phyloP scores from a whole-genome alignment of 2,888 invertebrate species.

The Andrena dorsata region DNA sequence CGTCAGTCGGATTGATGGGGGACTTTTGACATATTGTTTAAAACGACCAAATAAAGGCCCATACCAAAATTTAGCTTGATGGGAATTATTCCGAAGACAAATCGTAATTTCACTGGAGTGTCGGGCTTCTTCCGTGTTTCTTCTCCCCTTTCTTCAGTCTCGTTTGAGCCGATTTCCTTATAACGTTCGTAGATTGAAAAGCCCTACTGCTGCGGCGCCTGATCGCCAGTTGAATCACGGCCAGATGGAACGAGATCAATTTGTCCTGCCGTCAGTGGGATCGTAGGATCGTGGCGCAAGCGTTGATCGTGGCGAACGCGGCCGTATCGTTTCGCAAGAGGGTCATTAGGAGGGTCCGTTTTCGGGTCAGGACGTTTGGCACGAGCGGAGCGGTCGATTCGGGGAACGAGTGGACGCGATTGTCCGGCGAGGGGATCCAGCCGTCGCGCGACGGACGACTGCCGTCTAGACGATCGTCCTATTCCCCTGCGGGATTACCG shows the following conservation, averaged over 20 bases:
- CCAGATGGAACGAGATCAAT: constrained; percentile 17
- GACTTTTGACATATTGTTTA: too few relatives aligned
- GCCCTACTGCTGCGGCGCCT: too few relatives aligned
- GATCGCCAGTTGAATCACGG: not conserved
- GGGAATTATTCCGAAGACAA: too few relatives aligned
- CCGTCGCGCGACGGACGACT: constrained; percentile 55
- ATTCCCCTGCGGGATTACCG: constrained; percentile 7
- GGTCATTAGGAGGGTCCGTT: constrained; percentile 52
- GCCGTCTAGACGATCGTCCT: constrained; percentile 32
- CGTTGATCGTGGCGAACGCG: constrained; percentile 40
- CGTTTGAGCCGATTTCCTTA: not conserved
- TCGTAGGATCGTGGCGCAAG: constrained; percentile 10
- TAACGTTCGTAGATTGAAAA: too few relatives aligned
- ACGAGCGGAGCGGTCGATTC: constrained; percentile 66
- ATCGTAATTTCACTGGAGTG: too few relatives aligned
- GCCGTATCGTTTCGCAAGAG: constrained; percentile 51
- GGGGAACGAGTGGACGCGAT: constrained; percentile 64
- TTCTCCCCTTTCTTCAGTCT: constrained; percentile 5
- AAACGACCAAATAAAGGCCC: too few relatives aligned
- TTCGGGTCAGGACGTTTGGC: constrained; percentile 53
- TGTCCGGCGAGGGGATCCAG: constrained; percentile 42
- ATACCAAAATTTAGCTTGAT: too few relatives aligned
- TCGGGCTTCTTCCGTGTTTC: constrained; percentile 46
- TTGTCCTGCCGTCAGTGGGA: constrained; percentile 1
- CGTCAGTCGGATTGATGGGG: too few relatives aligned